Percentiles rank a stretch among this genome's conserved stretches.
These are phyloP conservation scores for Adelosebastes latens DNA, from an alignment of 2,797 vertebrate genomes.

Conservation along the genomic window DNA sequence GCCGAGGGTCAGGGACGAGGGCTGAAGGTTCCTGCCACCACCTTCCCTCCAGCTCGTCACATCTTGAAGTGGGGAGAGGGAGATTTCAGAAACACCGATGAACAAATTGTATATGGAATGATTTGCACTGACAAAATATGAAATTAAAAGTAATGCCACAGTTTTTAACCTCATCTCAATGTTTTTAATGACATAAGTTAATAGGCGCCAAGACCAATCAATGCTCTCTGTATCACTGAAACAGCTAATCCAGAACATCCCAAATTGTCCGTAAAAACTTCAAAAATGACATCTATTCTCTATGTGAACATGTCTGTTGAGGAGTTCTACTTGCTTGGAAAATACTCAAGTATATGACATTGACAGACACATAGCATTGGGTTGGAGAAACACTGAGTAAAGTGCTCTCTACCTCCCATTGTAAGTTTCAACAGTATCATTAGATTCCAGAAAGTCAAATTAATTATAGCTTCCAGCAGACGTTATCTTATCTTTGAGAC, in stretches of 20 bases:
- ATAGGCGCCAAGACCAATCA: neutral
- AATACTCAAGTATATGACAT: neutral
- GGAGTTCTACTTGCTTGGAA: too few species aligned
- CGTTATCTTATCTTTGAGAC: neutral
- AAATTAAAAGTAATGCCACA: neutral
- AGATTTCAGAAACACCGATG: neutral
- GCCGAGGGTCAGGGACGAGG: slow-evolving; percentile 77
- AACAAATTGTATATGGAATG: neutral
- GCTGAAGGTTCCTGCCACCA: slow-evolving; percentile 95
- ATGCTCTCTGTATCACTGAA: neutral
- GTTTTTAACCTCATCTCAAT: neutral
- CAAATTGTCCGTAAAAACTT: neutral
- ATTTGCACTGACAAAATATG: neutral
- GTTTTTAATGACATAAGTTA: neutral
- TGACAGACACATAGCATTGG: neutral
- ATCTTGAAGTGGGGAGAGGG: slow-evolving; percentile 79
- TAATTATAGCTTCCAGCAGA: neutral
- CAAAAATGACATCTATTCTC: neutral
- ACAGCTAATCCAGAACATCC: neutral
- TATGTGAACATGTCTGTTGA: neutral
- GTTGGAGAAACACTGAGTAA: neutral
- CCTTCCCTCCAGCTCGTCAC: slow-evolving; percentile 99
- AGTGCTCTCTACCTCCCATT: neutral
- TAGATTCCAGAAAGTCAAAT: neutral
- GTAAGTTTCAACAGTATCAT: neutral